phyloP scores from a whole-genome alignment of 2,888 invertebrate genomes.

The Chironomus tentans region DNA sequence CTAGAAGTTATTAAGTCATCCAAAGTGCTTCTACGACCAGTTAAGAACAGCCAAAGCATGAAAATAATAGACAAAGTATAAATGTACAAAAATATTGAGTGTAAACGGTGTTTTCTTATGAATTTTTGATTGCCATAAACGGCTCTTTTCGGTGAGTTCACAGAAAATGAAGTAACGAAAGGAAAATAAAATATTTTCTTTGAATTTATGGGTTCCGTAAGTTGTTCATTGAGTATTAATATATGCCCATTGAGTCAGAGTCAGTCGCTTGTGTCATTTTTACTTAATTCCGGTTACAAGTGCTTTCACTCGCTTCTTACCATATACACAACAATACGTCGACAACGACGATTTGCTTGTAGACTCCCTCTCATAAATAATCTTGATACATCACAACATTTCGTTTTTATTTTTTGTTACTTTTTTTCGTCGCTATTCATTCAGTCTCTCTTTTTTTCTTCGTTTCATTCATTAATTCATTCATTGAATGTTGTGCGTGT shows the following conservation, averaged over 20 bases:
- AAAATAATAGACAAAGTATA: background rate
- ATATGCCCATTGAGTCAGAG: too few species aligned
- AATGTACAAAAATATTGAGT: background rate
- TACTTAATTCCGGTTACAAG: background rate
- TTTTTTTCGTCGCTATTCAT: background rate
- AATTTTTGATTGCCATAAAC: background rate
- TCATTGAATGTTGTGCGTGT: background rate
- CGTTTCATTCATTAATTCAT: background rate
- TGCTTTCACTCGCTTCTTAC: background rate
- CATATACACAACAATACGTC: background rate
- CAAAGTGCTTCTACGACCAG: too few species aligned
- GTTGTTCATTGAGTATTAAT: background rate
- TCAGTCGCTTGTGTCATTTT: background rate
- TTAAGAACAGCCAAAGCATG: too few species aligned
- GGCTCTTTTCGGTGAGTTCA: background rate
- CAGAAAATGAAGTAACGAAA: background rate
- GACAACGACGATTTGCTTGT: too few species aligned
- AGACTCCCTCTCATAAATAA: background rate
- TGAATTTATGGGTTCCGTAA: background rate
- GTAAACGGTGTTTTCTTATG: background rate
- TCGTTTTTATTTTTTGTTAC: too few species aligned
- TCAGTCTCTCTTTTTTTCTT: background rate
- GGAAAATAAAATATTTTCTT: background rate
- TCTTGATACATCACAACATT: background rate
- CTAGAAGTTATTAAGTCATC: too few species aligned